A percentile compares a stretch with the other conserved stretches of the same genome.
phyloP scores from a whole-genome alignment of 2,113 vertebrate species.

The Acanthisitta chloris region DNA sequence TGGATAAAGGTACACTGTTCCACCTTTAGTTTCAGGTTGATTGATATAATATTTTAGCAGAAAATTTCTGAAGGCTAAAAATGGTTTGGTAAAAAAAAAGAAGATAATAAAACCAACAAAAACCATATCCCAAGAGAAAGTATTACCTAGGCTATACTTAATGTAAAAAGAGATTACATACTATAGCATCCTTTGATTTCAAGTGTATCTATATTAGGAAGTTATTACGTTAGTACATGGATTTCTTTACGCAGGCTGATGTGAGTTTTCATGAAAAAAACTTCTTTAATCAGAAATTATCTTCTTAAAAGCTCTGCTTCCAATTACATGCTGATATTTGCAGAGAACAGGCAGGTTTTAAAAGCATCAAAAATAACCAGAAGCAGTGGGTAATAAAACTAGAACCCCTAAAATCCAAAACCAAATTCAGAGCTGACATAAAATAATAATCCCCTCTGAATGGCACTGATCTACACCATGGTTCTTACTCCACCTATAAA shows the following conservation, averaged over 20 bases:
- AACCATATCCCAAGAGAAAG: neutral
- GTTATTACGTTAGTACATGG: neutral
- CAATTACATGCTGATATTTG: neutral
- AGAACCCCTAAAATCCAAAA: neutral
- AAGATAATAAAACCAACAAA: neutral
- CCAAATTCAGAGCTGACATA: neutral
- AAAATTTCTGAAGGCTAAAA: slow-evolving; percentile 23
- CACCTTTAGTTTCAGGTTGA: slow-evolving; percentile 4
- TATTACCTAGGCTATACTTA: slow-evolving; percentile 40
- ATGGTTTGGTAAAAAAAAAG: neutral
- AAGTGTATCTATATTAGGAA: slow-evolving; percentile 49
- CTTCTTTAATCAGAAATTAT: neutral
- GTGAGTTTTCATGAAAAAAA: neutral
- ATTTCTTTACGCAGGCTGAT: neutral
- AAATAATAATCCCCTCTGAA: neutral
- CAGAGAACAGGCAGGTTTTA: neutral
- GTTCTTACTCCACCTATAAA: neutral
- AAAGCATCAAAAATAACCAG: neutral
- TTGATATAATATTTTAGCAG: neutral
- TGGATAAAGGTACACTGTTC: neutral
- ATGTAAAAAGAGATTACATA: slow-evolving; percentile 32
- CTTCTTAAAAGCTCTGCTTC: slow-evolving; percentile 21
- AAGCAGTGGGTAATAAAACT: neutral
- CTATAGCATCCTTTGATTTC: slow-evolving; percentile 27
- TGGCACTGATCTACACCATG: neutral